phyloP scores from a whole-genome alignment of 2,113 vertebrate genomes.

The Boleophthalmus pectinirostris region DNA sequence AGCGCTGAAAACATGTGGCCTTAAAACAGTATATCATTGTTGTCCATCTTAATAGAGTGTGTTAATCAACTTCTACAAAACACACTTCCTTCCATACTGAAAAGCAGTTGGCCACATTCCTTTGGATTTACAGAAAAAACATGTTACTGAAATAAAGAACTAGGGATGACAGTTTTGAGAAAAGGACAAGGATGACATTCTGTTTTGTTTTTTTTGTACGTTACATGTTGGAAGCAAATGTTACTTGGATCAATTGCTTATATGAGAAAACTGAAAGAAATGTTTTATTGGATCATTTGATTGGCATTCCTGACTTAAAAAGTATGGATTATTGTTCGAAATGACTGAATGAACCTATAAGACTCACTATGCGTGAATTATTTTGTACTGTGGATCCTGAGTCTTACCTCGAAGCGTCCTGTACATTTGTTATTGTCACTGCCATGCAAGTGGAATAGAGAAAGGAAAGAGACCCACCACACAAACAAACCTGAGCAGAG shows the following conservation, averaged over 20 bases:
- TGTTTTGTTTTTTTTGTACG: constrained; percentile 45
- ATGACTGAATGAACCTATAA: constrained; percentile 40
- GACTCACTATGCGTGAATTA: constrained; percentile 14
- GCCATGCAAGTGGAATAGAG: constrained; percentile 60
- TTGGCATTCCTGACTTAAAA: constrained; percentile 71
- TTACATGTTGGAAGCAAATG: constrained; percentile 70
- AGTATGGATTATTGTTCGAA: constrained; percentile 49
- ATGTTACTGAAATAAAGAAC: constrained; percentile 37
- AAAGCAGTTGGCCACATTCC: constrained; percentile 68
- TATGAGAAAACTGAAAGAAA: constrained; percentile 52
- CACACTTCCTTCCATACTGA: constrained; percentile 59
- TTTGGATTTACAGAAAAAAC: constrained; percentile 34
- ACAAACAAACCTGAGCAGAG: constrained; percentile 15
- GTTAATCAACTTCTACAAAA: constrained; percentile 56
- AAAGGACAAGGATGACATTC: constrained; percentile 45
- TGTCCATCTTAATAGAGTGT: constrained; percentile 70
- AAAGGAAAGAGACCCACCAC: constrained; percentile 39
- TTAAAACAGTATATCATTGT: constrained; percentile 73
- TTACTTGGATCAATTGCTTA: constrained; percentile 66
- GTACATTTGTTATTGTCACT: constrained; percentile 56
- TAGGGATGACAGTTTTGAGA: constrained; percentile 52
- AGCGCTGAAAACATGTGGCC: constrained; percentile 78
- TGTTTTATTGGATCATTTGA: constrained; percentile 53
- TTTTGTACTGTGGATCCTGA: constrained; percentile 32
- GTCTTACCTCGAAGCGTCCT: constrained; percentile 40